These are phyloP conservation scores for Phymatocera aterrima DNA, from an alignment of 2,888 invertebrate species.

Conservation along the genomic window DNA sequence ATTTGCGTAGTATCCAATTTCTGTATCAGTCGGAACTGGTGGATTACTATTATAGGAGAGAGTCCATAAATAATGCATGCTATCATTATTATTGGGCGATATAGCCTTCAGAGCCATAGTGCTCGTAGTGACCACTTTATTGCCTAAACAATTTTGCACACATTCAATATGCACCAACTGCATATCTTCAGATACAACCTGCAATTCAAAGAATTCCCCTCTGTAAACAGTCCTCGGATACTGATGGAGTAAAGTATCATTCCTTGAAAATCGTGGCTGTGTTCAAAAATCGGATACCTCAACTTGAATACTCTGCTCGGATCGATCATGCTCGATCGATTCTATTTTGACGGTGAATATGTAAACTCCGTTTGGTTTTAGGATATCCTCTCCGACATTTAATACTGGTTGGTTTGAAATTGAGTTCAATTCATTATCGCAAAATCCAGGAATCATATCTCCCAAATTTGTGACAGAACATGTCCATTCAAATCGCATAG, in stretches of 20 bases:
- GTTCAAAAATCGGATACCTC: slow-evolving; percentile 4
- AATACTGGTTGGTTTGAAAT: slow-evolving; percentile 38
- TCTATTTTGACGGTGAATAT: slow-evolving; percentile 38
- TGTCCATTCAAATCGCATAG: slow-evolving; percentile 30
- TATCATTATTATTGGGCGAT: slow-evolving; percentile 4
- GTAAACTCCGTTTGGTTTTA: slow-evolving; percentile 15
- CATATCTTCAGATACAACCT: slow-evolving; percentile 27
- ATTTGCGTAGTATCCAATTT: slow-evolving; percentile 17
- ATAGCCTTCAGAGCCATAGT: slow-evolving; percentile 38
- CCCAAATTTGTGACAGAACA: not conserved
- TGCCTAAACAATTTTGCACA: slow-evolving; percentile 44
- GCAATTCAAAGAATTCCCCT: not conserved
- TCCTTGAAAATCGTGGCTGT: not conserved
- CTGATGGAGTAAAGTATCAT: not conserved
- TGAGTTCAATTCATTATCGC: not conserved
- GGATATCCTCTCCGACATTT: not conserved
- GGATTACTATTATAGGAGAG: not conserved
- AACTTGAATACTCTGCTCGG: slow-evolving; percentile 25
- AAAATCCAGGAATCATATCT: slow-evolving; percentile 28
- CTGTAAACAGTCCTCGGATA: not conserved
- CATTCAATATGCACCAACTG: slow-evolving; percentile 37
- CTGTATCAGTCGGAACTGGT: not conserved
- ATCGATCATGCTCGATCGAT: slow-evolving; percentile 14
- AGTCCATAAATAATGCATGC: slow-evolving; percentile 19
- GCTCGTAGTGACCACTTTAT: slow-evolving; percentile 15